A percentile compares a stretch with the other conserved stretches of the same genome.
Evolutionary conservation across 2,113 vertebrate species (phyloP).

Genomic region (Paradoxurus hermaphroditus): DNA sequence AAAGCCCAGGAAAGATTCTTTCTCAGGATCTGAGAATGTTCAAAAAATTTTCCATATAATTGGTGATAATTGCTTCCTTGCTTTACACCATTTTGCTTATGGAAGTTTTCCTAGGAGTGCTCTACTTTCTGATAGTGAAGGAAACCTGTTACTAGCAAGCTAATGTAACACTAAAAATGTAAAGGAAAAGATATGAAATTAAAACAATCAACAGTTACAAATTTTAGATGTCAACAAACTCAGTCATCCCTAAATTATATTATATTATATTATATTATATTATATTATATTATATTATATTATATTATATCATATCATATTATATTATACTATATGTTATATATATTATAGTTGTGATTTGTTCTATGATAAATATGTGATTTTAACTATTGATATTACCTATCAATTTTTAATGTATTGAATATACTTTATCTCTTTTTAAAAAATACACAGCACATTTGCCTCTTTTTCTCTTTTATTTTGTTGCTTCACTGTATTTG

Average conservation of each 20-base stretch:
- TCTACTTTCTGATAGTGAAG: not conserved
- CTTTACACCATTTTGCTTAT: not conserved
- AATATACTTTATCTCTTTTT: not conserved
- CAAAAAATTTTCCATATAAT: not conserved
- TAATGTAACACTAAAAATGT: not conserved
- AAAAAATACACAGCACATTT: not conserved
- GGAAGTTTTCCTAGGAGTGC: not conserved
- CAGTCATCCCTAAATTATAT: not conserved
- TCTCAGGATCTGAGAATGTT: not conserved
- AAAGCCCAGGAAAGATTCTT: not conserved
- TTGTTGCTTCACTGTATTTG: not conserved
- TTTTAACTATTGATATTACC: not conserved
- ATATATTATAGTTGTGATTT: not conserved
- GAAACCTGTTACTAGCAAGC: not conserved
- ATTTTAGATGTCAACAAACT: not conserved
- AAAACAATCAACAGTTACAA: not conserved
- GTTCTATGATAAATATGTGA: not conserved
- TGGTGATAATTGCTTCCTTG: not conserved
- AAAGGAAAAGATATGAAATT: not conserved
- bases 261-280: too few relatives aligned
- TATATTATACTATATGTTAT: too few relatives aligned
- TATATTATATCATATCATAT: too few relatives aligned
- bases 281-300: too few relatives aligned
- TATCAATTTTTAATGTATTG: not conserved
- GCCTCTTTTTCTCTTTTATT: not conserved